Evolutionary conservation across 2,113 vertebrate species (phyloP), one percentile per base, ranked within the genome.

Genomic region (Tupaia tana): DNA sequence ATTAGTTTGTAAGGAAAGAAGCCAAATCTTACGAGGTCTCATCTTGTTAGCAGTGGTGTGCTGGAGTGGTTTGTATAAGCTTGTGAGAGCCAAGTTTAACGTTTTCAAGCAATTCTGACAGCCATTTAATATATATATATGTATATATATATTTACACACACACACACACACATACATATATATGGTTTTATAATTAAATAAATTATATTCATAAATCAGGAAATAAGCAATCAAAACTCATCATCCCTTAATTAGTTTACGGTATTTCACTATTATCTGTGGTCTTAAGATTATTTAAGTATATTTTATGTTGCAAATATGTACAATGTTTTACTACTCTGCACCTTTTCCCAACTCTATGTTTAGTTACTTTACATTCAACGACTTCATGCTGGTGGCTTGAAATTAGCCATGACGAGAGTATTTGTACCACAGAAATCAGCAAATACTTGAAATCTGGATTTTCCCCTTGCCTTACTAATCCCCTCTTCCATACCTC

Each of bases 1-100:
- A 92, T 88, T 75, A 88, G 15, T 86, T 82, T 88, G 18, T 66
- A 86, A 95, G 43, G 74, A 64, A 93, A 94, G 34, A 80, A 61
- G 34, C 34, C 69, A 92, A 79, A 24, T 81, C 54, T 85, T 70
- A 27, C 84, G 70, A 70, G 34, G 64, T 71, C 59, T 89, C 18
- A 54, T 87, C 25, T 86, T 86, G 34, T n/a, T 43, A 83, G 56
- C 11, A 86, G 10, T 63, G 22, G 19, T 13, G 4, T 85, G 19
- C 24, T 79, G 4, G 63, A 86, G 34, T 63, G 6, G n/a, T 22
- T 86, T 84, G 25, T 22, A 59, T 16, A 90, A 87, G 64, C 11
- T 92, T 31, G 2, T 18, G 25, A 80, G 15, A 78, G 6, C 24
- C 18, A 74, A 56, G 54, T 93, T 82, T 69, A 54, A 90, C 88